A percentile compares a stretch with the other conserved stretches of the same genome.
phyloP scores from a whole-genome alignment of 2,888 invertebrate species.

The Fabriciana adippe region DNA sequence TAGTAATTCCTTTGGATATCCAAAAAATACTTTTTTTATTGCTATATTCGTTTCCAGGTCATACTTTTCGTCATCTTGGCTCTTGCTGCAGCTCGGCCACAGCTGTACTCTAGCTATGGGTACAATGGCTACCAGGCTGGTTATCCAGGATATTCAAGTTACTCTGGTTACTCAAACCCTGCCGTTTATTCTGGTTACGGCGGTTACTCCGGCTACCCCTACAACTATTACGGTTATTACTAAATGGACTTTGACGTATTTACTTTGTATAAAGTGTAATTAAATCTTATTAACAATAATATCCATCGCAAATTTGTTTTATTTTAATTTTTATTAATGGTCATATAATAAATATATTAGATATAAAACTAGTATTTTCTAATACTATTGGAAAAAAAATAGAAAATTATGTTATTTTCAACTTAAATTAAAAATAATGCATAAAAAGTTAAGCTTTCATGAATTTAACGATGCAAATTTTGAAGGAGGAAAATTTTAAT shows the following conservation, averaged over 20 bases:
- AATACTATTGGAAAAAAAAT: no score
- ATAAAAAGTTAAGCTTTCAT: no score
- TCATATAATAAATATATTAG: no score
- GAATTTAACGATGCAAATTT: no score
- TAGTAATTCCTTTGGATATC: no score
- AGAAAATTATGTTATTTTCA: no score
- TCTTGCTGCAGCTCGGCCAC: slow-evolving; percentile 74
- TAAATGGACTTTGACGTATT: slow-evolving; percentile 41
- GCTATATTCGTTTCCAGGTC: slow-evolving; percentile 52
- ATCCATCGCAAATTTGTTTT: not conserved
- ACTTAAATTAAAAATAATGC: no score
- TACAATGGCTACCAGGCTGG: slow-evolving; percentile 58
- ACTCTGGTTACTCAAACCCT: slow-evolving; percentile 67
- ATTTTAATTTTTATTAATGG: not conserved
- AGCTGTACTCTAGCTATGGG: slow-evolving; percentile 63
- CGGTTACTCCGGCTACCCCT: slow-evolving; percentile 60
- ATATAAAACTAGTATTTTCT: no score
- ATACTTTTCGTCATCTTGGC: slow-evolving; percentile 72
- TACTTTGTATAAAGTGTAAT: not conserved
- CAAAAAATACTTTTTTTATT: not conserved
- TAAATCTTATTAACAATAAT: not conserved
- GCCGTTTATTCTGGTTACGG: slow-evolving; percentile 60
- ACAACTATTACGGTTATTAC: slow-evolving; percentile 67
- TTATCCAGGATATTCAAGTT: slow-evolving; percentile 65
- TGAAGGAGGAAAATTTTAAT: not conserved